Base-by-base conservation (phyloP, 2,888 invertebrate species). In the Pristionchus exspectatus region DNA sequence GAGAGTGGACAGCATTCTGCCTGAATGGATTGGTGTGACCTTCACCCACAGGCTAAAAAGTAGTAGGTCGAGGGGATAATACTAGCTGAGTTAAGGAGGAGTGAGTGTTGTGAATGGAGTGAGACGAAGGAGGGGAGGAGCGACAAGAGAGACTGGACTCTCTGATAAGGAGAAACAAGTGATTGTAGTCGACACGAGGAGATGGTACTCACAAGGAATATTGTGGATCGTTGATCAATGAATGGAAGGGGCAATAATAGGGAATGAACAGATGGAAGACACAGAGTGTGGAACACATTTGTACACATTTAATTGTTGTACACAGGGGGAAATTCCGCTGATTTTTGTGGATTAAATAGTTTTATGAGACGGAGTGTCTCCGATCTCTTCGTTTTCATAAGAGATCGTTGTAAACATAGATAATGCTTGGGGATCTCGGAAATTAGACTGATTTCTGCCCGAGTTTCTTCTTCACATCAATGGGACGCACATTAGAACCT, bases 401-500 rank as follows among this genome's bases (percentile, higher is more conserved):
- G 56, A 56, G 56, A 1, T 2, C 9, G 18, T 16, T 18, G 7
- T 18, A 9, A 59, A 59, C 59, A 24, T 21, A 18, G 1, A 59
- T 59, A 1, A 21, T 9, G 18, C 5, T 16, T 59, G 24, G 59
- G 59, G 21, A 59, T 59, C 59, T 0, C 18, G 30, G 1, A 72
- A 72, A 33, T 72, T 33, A 72, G 18, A 27, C 33, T 14, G 27
- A 10, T 69, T 69, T 74, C 30, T 21, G 69, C 4, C 16, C 56
- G 27, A 87, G 54, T 27, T 87, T 87, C 30, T 30, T 87, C 87
- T 87, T 33, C 5, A 87, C 54, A 74, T 54, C 87, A 16, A n/a
- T 27, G 50, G 87, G 74, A 14, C 69, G 72, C 21, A 72, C 74
- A 2, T 69, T 12, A 7, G 16, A 21, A 9, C 59, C 86, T 86